These are phyloP conservation scores for Lagodon rhomboides DNA, from an alignment of 2,797 vertebrate genomes.

Conservation along the genomic window DNA sequence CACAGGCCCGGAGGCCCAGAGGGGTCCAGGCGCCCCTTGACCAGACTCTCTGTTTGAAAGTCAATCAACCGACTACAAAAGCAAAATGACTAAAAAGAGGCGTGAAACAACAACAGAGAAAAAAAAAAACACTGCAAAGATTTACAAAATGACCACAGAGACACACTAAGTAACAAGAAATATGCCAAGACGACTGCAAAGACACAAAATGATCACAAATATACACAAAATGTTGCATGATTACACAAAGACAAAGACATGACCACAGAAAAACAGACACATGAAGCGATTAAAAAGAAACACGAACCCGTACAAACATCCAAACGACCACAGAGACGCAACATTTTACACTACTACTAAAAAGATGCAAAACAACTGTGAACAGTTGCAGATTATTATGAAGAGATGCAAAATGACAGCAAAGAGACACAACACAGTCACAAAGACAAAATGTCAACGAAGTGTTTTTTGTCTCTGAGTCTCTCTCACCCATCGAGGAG, in stretches of 20 bases:
- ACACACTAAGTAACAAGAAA: neutral
- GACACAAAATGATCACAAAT: no score
- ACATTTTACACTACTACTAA: no score
- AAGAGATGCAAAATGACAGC: neutral
- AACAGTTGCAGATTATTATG: no score
- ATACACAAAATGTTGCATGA: neutral
- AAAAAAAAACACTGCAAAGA: neutral
- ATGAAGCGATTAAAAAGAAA: neutral
- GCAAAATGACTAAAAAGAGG: neutral
- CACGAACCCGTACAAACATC: neutral
- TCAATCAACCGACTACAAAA: neutral
- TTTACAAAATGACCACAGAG: neutral
- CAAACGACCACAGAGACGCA: neutral
- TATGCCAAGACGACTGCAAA: neutral
- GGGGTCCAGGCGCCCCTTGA: neutral
- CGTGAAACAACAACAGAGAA: neutral
- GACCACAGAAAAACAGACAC: no score
- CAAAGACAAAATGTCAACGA: no score
- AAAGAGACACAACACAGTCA: neutral
- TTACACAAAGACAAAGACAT: no score
- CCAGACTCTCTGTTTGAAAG: neutral
- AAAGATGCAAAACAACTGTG: neutral
- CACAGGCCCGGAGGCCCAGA: neutral
- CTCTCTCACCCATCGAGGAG: neutral
- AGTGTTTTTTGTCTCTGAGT: neutral